Evolutionary conservation across 2,888 invertebrate species (phyloP).

Genomic region (Lucinisca nassula): DNA sequence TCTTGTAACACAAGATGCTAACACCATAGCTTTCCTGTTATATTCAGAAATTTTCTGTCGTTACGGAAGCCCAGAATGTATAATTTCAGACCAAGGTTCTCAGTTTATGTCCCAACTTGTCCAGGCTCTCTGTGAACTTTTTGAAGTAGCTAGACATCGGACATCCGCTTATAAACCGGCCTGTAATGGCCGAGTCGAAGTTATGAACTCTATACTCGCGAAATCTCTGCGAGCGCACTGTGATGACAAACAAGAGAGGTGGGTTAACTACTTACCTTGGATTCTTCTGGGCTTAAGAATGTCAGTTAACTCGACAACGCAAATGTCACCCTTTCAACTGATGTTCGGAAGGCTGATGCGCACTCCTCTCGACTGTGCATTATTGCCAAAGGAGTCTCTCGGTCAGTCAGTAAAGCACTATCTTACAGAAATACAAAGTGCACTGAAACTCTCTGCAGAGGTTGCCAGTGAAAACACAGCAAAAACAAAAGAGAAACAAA

Average conservation of each 20-base stretch:
- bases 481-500: not conserved
- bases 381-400: not conserved
- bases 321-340: not conserved
- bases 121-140: constrained; percentile 39
- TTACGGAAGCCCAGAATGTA: constrained; percentile 34
- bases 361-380: not conserved
- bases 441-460: not conserved
- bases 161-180: constrained; percentile 40
- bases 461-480: not conserved
- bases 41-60: constrained; percentile 35
- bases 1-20: constrained; percentile 38
- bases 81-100: constrained; percentile 37
- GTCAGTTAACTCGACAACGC: not conserved
- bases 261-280: not conserved
- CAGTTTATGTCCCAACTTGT: constrained; percentile 42
- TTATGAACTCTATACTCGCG: constrained; percentile 18
- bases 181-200: constrained; percentile 23
- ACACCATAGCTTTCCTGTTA: constrained; percentile 10
- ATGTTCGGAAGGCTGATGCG: not conserved
- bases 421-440: not conserved
- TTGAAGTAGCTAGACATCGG: constrained; percentile 24
- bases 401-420: not conserved
- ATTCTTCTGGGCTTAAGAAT: not conserved
- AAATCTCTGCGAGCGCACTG: not conserved
- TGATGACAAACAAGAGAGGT: not conserved